phyloP scores from a whole-genome alignment of 2,113 vertebrate genomes.

The Hypomesus transpacificus region DNA sequence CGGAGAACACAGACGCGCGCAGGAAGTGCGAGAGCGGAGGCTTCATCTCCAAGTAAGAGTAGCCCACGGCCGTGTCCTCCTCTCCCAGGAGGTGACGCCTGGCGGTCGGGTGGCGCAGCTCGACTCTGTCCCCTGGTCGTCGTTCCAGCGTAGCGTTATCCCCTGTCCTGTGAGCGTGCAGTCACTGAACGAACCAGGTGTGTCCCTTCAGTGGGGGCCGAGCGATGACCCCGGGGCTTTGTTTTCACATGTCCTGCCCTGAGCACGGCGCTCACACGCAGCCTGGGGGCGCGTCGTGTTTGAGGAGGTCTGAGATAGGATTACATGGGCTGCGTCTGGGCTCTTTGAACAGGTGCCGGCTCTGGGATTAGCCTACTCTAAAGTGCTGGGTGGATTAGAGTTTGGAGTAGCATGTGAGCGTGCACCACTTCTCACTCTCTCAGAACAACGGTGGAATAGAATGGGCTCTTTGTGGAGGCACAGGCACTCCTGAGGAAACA shows the following conservation, averaged over 20 bases:
- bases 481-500: background rate
- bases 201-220: background rate
- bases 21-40: slow-evolving; percentile 96
- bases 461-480: background rate
- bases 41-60: slow-evolving; percentile 94
- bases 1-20: slow-evolving; percentile 93
- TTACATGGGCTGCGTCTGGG: background rate
- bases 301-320: background rate
- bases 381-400: slow-evolving; percentile 4
- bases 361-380: slow-evolving; percentile 25
- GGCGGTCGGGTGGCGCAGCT: too few relatives aligned
- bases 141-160: background rate
- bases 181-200: background rate
- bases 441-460: background rate
- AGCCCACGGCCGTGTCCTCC: too few relatives aligned
- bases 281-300: background rate
- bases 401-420: slow-evolving; percentile 16
- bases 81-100: too few relatives aligned
- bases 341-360: slow-evolving; percentile 14
- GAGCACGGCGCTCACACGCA: background rate
- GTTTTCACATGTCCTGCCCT: background rate
- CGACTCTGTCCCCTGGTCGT: background rate
- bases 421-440: background rate
- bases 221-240: background rate
- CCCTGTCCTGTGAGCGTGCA: background rate